A percentile compares a stretch with the other conserved stretches of the same genome.
Conservation (phyloP, 2,113 vertebrate genomes). For the Vidua macroura region DNA sequence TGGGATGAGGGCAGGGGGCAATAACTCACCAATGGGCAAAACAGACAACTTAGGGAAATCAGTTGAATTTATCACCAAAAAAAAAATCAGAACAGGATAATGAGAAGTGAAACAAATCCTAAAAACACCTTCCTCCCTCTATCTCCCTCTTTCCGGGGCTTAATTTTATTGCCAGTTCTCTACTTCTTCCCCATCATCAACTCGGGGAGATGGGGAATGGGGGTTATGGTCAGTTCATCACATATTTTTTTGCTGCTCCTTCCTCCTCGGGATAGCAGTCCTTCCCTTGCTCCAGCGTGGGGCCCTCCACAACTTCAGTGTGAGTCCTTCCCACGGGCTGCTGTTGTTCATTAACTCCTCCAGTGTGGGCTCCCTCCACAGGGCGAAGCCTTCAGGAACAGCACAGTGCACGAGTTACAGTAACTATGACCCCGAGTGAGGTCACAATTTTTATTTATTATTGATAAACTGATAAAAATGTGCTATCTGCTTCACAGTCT, state of each 20-base stretch:
- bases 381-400: background rate
- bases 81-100: background rate
- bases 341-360: background rate
- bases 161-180: background rate
- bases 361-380: background rate
- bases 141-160: background rate
- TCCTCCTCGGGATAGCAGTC: background rate
- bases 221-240: background rate
- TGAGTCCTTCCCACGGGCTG: background rate
- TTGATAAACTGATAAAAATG: background rate
- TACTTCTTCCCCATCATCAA: background rate
- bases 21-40: background rate
- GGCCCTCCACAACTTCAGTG: background rate
- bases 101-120: background rate
- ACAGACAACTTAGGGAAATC: background rate
- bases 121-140: background rate
- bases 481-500: background rate
- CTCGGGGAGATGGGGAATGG: background rate
- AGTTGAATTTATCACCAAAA: background rate
- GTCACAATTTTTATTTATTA: background rate
- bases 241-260: background rate
- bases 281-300: fast-evolving
- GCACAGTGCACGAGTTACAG: background rate
- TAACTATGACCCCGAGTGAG: background rate
- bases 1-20: background rate